Base-by-base conservation (phyloP, 2,888 invertebrate species). In the Drosophila conformis region DNA sequence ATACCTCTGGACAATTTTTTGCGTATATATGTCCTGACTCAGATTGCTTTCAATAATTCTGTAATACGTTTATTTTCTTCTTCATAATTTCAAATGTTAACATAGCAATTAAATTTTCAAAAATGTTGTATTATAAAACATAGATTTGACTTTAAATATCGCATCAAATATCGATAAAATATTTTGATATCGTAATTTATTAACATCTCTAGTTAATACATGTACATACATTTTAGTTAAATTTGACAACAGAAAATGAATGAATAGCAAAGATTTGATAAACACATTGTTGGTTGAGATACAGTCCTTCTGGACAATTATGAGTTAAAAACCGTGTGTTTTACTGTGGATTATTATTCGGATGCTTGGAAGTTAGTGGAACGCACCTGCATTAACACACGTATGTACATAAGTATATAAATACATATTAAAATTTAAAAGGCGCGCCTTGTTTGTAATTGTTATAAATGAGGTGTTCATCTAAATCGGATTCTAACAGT, bases 201-300 rank as follows among this genome's bases (percentile, higher is more conserved):
- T 46, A 25, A 25, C 46, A 46, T 46, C 46, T 46, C 46, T 46
- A 46, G 46, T 25, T 46, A 8, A 46, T 8, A 46, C 46, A 46
- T 46, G 8, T 46, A 46, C 46, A 46, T 46, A 46, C 46, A 46
- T 46, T 46, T 46, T 46, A 46, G 46, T 25, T 46, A 46, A 25
- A 46, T 46, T 25, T 46, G 46, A 46, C 46, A 46, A 46, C 46
- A 46, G 25, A 46, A 25, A 46, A 46, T 25, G 46, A 25, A 46
- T 46, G 4, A 25, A 5, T 15, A 46, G 25, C 15, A 25, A 25
- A 25, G 25, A 25, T 25, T 21, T 46, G 15, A 46, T 25, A 46
- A 46, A 15, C 46, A 15, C 25, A 46, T 46, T 46, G 15, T 25
- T 46, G 46, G 15, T 46, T 46, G 46, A 46, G 4, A 25, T 25